Percentiles rank a stretch among this genome's conserved stretches.
phyloP scores from a whole-genome alignment of 2,113 vertebrate genomes.

The Brachyhypopomus gauderio region DNA sequence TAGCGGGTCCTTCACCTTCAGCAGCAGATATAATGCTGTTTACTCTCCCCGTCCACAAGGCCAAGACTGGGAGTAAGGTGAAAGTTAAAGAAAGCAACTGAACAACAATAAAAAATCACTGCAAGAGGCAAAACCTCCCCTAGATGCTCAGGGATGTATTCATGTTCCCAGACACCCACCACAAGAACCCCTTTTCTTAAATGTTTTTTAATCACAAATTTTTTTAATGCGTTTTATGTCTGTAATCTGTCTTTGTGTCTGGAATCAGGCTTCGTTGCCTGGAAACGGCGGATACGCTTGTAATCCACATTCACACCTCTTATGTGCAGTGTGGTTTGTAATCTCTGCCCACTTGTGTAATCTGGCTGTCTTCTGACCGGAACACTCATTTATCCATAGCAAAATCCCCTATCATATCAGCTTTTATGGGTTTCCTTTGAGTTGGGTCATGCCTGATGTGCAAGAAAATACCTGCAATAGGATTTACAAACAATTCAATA shows the following conservation, averaged over 20 bases:
- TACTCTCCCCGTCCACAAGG: neutral
- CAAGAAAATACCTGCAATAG: neutral
- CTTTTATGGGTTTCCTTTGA: conserved; percentile 19
- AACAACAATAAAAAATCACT: neutral
- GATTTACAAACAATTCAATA: neutral
- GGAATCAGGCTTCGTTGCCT: conserved; percentile 54
- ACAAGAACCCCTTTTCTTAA: conserved; percentile 9
- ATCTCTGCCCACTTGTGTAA: conserved; percentile 28
- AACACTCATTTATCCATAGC: conserved; percentile 5
- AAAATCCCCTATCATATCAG: conserved; percentile 30
- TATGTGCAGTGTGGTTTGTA: conserved; percentile 46
- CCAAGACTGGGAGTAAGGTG: neutral
- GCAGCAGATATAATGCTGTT: neutral
- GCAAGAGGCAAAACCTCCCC: neutral
- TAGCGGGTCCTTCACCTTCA: neutral
- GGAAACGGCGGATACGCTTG: conserved; percentile 57
- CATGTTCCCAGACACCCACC: neutral
- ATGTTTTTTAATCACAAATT: conserved; percentile 7
- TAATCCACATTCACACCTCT: conserved; percentile 56
- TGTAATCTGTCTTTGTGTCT: conserved; percentile 63
- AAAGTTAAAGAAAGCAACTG: neutral
- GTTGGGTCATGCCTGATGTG: neutral
- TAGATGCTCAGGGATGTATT: neutral
- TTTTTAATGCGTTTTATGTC: conserved; percentile 29
- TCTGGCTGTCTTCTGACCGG: conserved; percentile 12